These are phyloP conservation scores for Apteryx owenii DNA, from an alignment of 2,113 vertebrate species.

Conservation along the genomic window DNA sequence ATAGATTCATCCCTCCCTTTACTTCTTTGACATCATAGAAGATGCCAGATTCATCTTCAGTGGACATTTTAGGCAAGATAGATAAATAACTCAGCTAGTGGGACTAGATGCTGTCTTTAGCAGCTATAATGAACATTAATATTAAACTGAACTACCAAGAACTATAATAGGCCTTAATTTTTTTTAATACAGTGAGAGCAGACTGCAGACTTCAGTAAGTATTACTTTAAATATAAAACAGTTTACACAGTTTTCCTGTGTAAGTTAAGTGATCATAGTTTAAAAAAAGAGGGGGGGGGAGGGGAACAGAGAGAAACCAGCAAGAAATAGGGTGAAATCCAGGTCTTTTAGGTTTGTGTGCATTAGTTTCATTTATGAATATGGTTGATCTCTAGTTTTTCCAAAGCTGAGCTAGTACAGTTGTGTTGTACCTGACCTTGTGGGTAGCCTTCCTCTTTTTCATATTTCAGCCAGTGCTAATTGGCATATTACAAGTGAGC, in stretches of 20 bases:
- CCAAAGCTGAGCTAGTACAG: neutral
- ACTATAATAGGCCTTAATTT: neutral
- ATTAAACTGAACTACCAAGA: neutral
- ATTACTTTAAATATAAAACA: neutral
- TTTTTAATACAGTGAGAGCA: neutral
- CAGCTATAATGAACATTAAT: neutral
- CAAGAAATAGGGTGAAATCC: neutral
- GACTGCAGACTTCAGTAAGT: neutral
- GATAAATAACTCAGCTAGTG: neutral
- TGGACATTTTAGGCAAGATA: neutral
- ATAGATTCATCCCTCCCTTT: neutral
- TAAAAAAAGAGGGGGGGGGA: no score
- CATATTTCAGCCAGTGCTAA: neutral
- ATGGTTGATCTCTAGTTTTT: neutral
- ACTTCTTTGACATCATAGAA: neutral
- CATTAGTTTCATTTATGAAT: rapidly evolving
- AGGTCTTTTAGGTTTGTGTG: neutral
- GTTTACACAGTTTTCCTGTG: neutral
- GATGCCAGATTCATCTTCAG: neutral
- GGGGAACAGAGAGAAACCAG: neutral
- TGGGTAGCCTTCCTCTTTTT: neutral
- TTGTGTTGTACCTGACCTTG: neutral
- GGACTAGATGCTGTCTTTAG: neutral
- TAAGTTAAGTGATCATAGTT: neutral
- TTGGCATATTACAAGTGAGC: neutral